A percentile compares a stretch with the other conserved stretches of the same genome.
Evolutionary conservation across 2,797 vertebrate species (phyloP).

Genomic region (Sitta carolinensis): DNA sequence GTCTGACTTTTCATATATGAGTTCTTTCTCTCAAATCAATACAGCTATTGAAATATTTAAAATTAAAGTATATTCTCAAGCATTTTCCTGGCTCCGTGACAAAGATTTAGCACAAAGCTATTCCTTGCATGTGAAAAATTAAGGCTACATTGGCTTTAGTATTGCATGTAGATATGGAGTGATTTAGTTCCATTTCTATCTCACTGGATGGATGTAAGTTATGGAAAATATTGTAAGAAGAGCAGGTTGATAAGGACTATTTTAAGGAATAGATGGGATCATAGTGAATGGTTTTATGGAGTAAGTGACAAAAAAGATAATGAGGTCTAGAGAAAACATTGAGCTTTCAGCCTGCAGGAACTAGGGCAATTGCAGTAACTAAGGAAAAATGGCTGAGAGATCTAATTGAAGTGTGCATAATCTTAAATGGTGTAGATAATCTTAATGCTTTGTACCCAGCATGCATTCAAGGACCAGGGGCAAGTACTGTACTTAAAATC

Average conservation of each 20-base stretch:
- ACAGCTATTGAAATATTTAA: constrained; percentile 46
- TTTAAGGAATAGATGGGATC: neutral
- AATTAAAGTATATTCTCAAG: neutral
- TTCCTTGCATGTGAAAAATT: neutral
- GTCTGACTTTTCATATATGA: neutral
- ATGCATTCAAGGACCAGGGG: constrained; percentile 67
- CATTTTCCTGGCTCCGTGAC: neutral
- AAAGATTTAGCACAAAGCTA: neutral
- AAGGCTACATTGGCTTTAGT: neutral
- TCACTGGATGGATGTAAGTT: neutral
- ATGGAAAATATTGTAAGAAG: neutral
- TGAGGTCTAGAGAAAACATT: constrained; percentile 16
- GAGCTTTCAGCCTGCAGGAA: constrained; percentile 9
- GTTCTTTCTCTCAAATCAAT: constrained; percentile 27
- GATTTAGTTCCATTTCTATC: neutral
- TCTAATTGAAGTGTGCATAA: constrained; percentile 69
- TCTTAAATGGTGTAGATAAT: constrained; percentile 77
- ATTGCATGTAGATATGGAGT: neutral
- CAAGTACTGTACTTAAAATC: constrained; percentile 67
- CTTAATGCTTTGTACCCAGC: constrained; percentile 71
- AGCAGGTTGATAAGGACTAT: neutral
- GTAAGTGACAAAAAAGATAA: constrained; percentile 1
- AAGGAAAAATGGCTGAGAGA: constrained; percentile 33
- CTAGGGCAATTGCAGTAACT: constrained; percentile 9
- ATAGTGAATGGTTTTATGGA: neutral